Conservation (phyloP, 2,797 vertebrate genomes). For the Propithecus deckenii region DNA sequence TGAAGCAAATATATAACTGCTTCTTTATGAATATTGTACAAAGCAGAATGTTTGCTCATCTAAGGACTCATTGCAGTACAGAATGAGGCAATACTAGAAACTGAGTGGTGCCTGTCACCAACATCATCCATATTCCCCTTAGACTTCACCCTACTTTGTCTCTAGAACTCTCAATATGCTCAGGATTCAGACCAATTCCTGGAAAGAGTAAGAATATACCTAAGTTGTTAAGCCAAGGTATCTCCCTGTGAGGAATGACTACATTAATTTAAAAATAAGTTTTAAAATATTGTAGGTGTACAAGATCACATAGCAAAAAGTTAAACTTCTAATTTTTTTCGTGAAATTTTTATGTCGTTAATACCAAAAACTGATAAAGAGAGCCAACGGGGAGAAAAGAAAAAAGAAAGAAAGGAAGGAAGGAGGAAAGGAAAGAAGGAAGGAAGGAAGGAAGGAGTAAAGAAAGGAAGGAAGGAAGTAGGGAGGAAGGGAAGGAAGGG, state of each 20-base stretch:
- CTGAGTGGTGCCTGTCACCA: neutral
- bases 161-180: neutral
- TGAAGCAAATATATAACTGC: neutral
- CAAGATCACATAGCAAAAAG: neutral
- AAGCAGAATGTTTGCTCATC: neutral
- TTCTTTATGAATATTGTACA: neutral
- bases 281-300: neutral
- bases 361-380: neutral
- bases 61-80: neutral
- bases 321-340: neutral
- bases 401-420: neutral
- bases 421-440: too few species aligned
- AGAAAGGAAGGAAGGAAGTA: fast-evolving
- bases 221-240: neutral
- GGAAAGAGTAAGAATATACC: neutral
- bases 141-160: neutral
- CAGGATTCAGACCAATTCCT: neutral
- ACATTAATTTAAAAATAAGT: neutral
- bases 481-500: too few species aligned
- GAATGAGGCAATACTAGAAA: neutral
- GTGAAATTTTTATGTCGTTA: neutral
- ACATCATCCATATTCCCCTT: neutral
- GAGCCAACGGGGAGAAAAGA: neutral
- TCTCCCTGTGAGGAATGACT: neutral
- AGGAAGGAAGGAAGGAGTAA: too few species aligned